Conservation (phyloP, 1,140 invertebrate species). For the Oreohelix idahoensis region DNA sequence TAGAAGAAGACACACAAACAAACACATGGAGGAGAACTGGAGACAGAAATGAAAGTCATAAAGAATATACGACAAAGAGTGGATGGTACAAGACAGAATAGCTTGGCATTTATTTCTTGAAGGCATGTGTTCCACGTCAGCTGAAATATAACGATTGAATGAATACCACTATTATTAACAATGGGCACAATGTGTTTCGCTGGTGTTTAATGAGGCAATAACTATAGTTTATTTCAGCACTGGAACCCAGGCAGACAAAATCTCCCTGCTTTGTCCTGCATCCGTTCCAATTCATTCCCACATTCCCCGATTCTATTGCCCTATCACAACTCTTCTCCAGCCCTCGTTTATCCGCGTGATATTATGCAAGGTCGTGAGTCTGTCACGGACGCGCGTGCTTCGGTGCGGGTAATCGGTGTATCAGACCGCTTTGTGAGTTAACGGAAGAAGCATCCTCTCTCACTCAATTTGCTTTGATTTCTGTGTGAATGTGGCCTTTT, state of each 20-base stretch:
- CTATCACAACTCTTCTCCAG: background rate
- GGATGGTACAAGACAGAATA: no score
- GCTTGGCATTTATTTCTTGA: no score
- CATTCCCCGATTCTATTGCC: background rate
- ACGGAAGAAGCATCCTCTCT: background rate
- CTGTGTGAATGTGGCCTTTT: background rate
- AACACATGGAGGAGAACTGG: no score
- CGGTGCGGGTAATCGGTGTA: background rate
- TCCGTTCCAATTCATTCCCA: background rate
- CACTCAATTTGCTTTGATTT: background rate
- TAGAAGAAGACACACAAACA: no score
- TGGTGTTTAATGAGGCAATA: no score
- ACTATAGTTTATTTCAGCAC: no score
- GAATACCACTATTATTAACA: no score
- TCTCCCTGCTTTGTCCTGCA: background rate
- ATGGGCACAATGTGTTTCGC: no score
- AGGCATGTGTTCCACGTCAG: no score
- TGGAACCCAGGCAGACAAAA: background rate
- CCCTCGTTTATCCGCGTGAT: background rate
- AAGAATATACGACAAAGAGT: no score
- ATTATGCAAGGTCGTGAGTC: background rate
- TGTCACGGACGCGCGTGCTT: slow-evolving; percentile 10
- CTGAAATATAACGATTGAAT: no score
- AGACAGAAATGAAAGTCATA: no score
- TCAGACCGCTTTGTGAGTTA: background rate